Base-by-base conservation (phyloP, 1,140 invertebrate species). In the Mesaphorura yosii region DNA sequence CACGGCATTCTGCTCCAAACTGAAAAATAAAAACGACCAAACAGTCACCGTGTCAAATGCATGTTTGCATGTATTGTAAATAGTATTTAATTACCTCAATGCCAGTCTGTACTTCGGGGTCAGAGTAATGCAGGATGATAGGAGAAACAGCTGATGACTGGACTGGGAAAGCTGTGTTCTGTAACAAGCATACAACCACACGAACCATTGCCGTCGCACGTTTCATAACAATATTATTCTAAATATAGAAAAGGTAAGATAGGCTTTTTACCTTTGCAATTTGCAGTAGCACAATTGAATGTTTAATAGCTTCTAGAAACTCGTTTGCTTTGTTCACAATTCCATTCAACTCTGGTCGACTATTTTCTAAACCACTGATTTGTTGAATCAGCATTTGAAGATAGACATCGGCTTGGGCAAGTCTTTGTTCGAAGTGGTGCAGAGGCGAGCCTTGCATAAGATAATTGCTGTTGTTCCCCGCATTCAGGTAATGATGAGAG, bases 251-350 rank as follows among this genome's bases (percentile, higher is more conserved):
- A n/a, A n/a, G n/a, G n/a, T n/a, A n/a, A n/a, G n/a, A n/a, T n/a
- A n/a, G n/a, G n/a, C n/a, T n/a, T n/a, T n/a, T n/a, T 78, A 90
- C 88, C 80, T 97, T 97, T 56, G 90, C 87, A 70, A 96, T 95
- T 80, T 97, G 92, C 64, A 98, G 75, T 63, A 92, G 80, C 51
- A 96, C 89, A 74, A 98, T 96, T 58, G 90, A 87, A 76, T 96
- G 92, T 73, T 97, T 97, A 59, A 97, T 86, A 61, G 87, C 83
- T 73, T 92, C 88, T 68, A 92, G 75, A 80, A 91, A 86, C 57
- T 77, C 79, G 47, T 58, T 53, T 10, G 49, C 51, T 47, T 57
- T 57, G 23, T 27, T 55, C 17, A 62, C 60, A 19, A 62, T 51
- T 40, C 46, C 41, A 40, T 53, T 38, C 22, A 62, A 48, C 40